A percentile compares a stretch with the other conserved stretches of the same genome.
Conservation (phyloP, 2,113 vertebrate species). For the Uropsilus gracilis region DNA sequence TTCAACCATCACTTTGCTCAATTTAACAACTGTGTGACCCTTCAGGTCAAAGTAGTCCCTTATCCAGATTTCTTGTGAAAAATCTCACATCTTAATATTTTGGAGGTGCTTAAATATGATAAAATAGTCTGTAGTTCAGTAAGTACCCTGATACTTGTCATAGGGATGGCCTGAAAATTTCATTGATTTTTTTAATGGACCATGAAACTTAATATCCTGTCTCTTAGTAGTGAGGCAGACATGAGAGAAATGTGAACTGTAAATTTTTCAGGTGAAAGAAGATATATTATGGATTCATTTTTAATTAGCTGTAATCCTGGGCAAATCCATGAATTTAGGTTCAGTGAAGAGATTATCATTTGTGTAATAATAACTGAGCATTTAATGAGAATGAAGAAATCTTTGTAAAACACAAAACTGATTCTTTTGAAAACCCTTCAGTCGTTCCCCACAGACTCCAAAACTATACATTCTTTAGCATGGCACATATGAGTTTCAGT, state of each 20-base stretch:
- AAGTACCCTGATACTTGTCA: not conserved
- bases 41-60: not conserved
- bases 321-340: constrained; percentile 27
- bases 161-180: not conserved
- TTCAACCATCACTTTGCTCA: not conserved
- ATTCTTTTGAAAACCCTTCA: not conserved
- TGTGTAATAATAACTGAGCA: not conserved
- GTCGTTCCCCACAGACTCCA: not conserved
- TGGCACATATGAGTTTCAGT: not conserved
- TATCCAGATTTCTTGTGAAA: not conserved
- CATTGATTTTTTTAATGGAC: constrained; percentile 1
- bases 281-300: not conserved
- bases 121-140: not conserved
- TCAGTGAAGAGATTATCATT: constrained; percentile 44
- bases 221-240: not conserved
- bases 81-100: not conserved
- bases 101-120: not conserved
- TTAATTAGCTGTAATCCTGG: constrained; percentile 51
- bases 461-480: not conserved
- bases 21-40: not conserved
- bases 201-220: not conserved
- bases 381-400: constrained; percentile 21
- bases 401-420: constrained; percentile 45
- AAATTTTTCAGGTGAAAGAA: constrained; percentile 32
- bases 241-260: constrained; percentile 18